Conservation (phyloP, 2,113 vertebrate genomes). For the Asarcornis scutulata region DNA sequence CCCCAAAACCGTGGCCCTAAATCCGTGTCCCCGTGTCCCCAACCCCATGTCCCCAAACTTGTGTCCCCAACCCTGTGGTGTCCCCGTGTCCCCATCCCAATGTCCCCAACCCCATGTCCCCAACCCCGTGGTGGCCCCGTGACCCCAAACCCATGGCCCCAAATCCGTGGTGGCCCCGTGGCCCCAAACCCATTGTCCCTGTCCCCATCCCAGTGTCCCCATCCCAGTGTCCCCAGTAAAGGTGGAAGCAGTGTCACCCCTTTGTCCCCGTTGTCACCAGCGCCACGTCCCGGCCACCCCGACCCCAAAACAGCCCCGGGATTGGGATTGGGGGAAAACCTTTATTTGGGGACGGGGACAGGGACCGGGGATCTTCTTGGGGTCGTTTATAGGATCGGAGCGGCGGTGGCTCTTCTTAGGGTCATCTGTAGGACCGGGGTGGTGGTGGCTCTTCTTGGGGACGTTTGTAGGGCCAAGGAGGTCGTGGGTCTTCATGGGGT, state of each 20-base stretch:
- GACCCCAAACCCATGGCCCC: no score
- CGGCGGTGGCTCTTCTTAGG: no score
- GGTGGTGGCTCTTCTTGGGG: background rate
- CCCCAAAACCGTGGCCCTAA: no score
- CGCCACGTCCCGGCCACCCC: background rate
- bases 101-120: background rate
- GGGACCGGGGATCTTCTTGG: no score
- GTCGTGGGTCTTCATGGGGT: background rate
- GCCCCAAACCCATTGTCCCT: background rate
- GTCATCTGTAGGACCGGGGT: no score
- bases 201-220: background rate
- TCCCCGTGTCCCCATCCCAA: background rate
- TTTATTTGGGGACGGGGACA: background rate
- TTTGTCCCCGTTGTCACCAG: background rate
- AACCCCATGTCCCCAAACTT: no score
- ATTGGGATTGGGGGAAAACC: background rate
- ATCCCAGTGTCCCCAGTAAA: no score
- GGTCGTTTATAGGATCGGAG: background rate
- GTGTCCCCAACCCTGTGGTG: no score
- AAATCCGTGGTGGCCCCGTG: background rate
- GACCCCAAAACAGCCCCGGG: background rate
- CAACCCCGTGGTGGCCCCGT: no score
- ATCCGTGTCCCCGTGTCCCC: background rate
- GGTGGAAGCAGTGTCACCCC: no score
- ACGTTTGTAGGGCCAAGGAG: background rate